Percentiles rank a stretch among this genome's conserved stretches.
phyloP scores from a whole-genome alignment of 2,888 invertebrate species.

The Heliconius charithonia region DNA sequence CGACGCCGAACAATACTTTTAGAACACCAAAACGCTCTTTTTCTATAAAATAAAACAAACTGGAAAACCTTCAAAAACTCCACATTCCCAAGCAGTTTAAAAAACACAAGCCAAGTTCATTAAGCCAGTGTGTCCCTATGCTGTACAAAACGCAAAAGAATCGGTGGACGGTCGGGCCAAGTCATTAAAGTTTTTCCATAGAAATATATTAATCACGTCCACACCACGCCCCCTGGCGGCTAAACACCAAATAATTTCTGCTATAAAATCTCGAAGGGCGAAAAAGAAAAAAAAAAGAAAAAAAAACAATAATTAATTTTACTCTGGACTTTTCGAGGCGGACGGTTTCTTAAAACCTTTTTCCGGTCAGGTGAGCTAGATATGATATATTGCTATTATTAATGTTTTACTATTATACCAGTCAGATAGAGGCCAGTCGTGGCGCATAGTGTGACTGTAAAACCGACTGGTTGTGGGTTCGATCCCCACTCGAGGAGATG shows the following conservation, averaged over 20 bases:
- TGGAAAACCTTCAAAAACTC: constrained; percentile 20
- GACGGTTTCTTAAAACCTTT: constrained; percentile 55
- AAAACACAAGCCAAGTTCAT: constrained; percentile 44
- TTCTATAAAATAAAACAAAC: background rate
- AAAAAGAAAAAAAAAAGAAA: constrained; percentile 49
- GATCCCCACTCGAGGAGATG: too few relatives aligned
- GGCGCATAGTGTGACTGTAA: too few relatives aligned
- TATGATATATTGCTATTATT: constrained; percentile 63
- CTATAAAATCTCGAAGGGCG: constrained; percentile 69
- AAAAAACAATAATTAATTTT: constrained; percentile 79
- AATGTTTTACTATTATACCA: constrained; percentile 53
- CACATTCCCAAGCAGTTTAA: constrained; percentile 30
- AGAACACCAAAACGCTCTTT: background rate
- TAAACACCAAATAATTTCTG: constrained; percentile 83
- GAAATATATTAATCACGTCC: constrained; percentile 79
- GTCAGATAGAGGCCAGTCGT: too few relatives aligned
- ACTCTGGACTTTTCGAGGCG: constrained; percentile 71
- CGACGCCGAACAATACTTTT: background rate
- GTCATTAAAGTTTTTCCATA: constrained; percentile 79
- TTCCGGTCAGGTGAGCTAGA: constrained; percentile 69
- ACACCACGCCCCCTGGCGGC: constrained; percentile 76
- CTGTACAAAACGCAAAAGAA: constrained; percentile 51
- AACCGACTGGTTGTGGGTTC: too few relatives aligned
- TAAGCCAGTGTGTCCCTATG: constrained; percentile 39
- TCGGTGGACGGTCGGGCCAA: constrained; percentile 53